A percentile compares a stretch with the other conserved stretches of the same genome.
phyloP scores from a whole-genome alignment of 2,113 vertebrate genomes.

The Physeter macrocephalus region DNA sequence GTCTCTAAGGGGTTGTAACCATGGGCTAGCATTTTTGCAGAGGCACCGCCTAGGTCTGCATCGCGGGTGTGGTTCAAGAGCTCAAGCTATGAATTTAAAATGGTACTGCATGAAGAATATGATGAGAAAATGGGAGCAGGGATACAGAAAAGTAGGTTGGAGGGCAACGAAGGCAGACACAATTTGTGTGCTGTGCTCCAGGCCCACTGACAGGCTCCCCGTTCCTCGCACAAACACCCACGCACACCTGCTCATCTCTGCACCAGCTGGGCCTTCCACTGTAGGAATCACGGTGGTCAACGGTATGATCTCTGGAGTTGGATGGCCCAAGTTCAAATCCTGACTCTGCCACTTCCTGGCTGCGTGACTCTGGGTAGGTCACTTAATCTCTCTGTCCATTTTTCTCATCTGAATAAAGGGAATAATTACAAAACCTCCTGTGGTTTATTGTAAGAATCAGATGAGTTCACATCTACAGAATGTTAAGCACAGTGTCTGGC shows the following conservation, averaged over 20 bases:
- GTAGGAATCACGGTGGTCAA: accelerated
- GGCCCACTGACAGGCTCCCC: neutral
- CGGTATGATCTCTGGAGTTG: neutral
- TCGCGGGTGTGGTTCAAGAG: neutral
- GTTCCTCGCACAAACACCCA: neutral
- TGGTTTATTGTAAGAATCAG: neutral
- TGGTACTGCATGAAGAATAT: neutral
- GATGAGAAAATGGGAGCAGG: neutral
- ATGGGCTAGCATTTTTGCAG: neutral
- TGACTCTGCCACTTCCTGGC: neutral
- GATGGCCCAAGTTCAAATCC: neutral
- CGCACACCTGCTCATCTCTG: neutral
- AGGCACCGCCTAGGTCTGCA: neutral
- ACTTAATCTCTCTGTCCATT: neutral
- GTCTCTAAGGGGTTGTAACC: neutral
- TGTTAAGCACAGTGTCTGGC: neutral
- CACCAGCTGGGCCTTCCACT: neutral
- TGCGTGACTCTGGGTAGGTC: neutral
- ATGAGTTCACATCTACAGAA: neutral
- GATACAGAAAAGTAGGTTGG: neutral
- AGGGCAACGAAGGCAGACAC: neutral
- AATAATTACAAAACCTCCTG: neutral
- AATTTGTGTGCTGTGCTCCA: neutral
- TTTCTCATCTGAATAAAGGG: neutral
- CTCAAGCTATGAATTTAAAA: neutral